Percentiles rank a stretch among this genome's conserved stretches.
These are phyloP conservation scores for Orchesella cincta DNA, from an alignment of 1,140 invertebrate genomes.

Conservation along the genomic window DNA sequence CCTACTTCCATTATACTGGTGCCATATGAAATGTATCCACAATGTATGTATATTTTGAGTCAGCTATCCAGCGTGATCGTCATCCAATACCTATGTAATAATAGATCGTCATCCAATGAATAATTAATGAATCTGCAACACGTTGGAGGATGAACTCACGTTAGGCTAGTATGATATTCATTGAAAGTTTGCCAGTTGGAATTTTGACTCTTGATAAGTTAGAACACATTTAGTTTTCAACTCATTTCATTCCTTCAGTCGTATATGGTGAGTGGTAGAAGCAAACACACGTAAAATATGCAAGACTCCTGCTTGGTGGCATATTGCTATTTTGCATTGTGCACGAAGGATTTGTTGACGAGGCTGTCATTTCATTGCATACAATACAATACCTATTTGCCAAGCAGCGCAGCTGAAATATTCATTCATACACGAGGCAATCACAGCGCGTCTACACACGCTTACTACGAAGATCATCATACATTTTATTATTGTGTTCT, in stretches of 20 bases:
- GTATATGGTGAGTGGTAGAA: background rate
- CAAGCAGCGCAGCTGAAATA: background rate
- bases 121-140: conserved; percentile 26
- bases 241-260: background rate
- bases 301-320: background rate
- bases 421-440: background rate
- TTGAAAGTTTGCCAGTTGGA: conserved; percentile 15
- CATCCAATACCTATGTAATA: background rate
- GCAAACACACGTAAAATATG: too few relatives aligned
- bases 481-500: too few relatives aligned
- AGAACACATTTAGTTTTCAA: background rate
- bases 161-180: conserved; percentile 1
- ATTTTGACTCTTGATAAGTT: conserved; percentile 28
- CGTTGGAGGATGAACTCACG: conserved; percentile 10
- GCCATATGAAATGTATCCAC: too few relatives aligned
- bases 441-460: too few relatives aligned
- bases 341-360: background rate
- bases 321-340: background rate
- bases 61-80: too few relatives aligned
- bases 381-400: background rate
- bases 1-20: too few relatives aligned
- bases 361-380: background rate
- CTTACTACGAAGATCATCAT: too few relatives aligned
- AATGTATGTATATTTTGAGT: too few relatives aligned
- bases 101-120: conserved; percentile 14